Conservation (phyloP, 1,140 invertebrate species). For the Drosophila kanapiae region DNA sequence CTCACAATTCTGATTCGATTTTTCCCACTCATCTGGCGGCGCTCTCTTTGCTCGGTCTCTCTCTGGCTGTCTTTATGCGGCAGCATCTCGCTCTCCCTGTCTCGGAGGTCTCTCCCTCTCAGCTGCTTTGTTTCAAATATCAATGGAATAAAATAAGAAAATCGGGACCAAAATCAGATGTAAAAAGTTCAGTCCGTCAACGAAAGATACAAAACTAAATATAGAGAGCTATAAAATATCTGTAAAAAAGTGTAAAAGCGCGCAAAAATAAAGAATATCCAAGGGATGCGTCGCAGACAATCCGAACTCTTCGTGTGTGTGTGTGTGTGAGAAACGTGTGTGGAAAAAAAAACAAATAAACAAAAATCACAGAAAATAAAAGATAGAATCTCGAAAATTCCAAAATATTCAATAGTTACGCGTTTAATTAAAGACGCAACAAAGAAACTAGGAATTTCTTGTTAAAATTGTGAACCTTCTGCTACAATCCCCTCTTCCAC, state of each 20-base stretch:
- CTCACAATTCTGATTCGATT: conserved; percentile 77
- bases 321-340: not conserved
- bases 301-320: conserved; percentile 27
- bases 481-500: conserved; percentile 8
- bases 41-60: conserved; percentile 13
- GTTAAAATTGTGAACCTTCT: conserved; percentile 30
- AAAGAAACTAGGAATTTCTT: not conserved
- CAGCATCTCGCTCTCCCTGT: conserved; percentile 34
- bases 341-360: conserved; percentile 20
- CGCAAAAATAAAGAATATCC: conserved; percentile 29
- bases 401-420: not conserved
- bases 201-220: not conserved
- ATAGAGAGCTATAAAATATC: not conserved
- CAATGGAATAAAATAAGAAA: conserved; percentile 40
- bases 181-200: conserved; percentile 30
- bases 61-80: conserved; percentile 17
- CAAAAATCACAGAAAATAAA: conserved; percentile 4
- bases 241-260: conserved; percentile 14
- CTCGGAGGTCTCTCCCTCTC: conserved; percentile 30
- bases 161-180: conserved; percentile 58
- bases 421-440: not conserved
- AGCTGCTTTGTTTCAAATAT: conserved; percentile 49
- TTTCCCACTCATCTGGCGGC: conserved; percentile 58
- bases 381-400: not conserved
- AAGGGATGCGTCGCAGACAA: conserved; percentile 49